Percentiles rank a stretch among this genome's conserved stretches.
Evolutionary conservation across 2,888 invertebrate genomes (phyloP).

Genomic region (Mythimna loreyi): DNA sequence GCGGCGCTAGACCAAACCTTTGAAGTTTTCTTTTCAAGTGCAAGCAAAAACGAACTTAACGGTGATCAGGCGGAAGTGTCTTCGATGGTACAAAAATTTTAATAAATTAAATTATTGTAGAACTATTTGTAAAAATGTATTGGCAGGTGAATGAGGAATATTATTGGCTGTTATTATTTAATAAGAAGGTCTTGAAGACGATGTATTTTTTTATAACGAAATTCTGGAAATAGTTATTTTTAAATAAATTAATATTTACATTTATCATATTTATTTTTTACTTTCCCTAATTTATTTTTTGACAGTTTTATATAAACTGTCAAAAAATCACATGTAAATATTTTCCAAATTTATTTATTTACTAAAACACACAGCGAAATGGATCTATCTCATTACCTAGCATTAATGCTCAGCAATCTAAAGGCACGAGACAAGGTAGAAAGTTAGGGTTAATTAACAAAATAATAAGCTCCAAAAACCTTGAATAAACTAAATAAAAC

Average conservation of each 20-base stretch:
- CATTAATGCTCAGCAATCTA: too few species aligned
- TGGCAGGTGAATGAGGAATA: too few species aligned
- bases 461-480: background rate
- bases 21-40: too few species aligned
- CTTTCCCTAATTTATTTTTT: background rate
- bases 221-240: constrained; percentile 2
- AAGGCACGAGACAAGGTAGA: too few species aligned
- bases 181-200: background rate
- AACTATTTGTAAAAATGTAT: too few species aligned
- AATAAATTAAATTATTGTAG: too few species aligned
- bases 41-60: too few species aligned
- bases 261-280: background rate
- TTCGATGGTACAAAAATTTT: too few species aligned
- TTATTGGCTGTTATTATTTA: background rate
- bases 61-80: too few species aligned
- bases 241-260: background rate
- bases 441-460: too few species aligned
- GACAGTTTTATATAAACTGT: background rate
- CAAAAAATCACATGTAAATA: background rate
- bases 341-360: background rate
- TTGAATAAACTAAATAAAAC: background rate
- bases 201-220: background rate
- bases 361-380: background rate
- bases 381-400: too few species aligned
- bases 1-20: too few species aligned